Conservation (phyloP, 1,140 invertebrate genomes). For the Philopotamus ludificatus region DNA sequence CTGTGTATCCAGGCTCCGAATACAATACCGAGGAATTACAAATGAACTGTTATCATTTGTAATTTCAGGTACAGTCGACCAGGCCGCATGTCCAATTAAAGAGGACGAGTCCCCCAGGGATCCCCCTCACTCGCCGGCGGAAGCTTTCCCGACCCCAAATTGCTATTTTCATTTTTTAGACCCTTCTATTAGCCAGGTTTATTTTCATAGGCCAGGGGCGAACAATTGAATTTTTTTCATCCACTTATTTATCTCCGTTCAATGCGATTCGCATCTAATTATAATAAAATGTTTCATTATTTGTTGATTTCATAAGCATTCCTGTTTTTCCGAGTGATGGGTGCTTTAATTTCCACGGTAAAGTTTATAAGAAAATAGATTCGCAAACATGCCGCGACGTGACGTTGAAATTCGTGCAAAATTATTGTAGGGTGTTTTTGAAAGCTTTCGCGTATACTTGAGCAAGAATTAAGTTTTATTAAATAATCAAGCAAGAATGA, state of each 20-base stretch:
- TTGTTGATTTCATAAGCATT: background rate
- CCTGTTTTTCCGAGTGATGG: background rate
- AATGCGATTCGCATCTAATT: no score
- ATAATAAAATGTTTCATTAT: background rate
- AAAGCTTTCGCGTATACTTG: no score
- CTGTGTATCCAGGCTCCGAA: no score
- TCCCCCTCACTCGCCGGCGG: background rate
- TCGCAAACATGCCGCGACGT: no score
- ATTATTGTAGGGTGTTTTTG: no score
- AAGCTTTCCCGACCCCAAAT: background rate
- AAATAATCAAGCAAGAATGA: no score
- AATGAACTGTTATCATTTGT: background rate
- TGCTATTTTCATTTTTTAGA: slow-evolving; percentile 14
- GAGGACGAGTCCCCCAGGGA: background rate
- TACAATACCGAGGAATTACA: background rate
- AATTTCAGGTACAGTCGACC: background rate
- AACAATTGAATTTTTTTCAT: no score
- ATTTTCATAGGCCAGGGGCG: background rate
- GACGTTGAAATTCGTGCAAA: no score
- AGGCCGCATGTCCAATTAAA: slow-evolving; percentile 4
- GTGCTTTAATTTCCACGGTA: background rate
- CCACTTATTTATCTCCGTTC: no score
- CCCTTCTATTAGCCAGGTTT: background rate
- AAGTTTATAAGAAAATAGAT: no score
- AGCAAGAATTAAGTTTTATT: no score